Percentiles rank a stretch among this genome's conserved stretches.
Conservation (phyloP, 2,113 vertebrate species). For the Equus przewalskii region DNA sequence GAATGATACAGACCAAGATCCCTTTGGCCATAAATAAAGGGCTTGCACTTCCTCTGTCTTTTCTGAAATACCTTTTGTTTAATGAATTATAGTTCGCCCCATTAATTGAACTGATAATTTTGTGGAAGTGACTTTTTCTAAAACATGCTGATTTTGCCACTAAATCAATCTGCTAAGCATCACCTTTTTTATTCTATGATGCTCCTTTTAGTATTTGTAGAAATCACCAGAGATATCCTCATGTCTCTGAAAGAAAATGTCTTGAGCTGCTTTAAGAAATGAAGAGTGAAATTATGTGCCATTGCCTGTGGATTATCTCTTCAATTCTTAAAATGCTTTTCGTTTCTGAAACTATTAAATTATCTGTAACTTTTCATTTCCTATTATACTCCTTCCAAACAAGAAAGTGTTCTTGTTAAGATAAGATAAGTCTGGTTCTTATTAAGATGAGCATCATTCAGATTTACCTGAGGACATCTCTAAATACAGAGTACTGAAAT, state of each 20-base stretch:
- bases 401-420: neutral
- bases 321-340: conserved; percentile 48
- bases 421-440: neutral
- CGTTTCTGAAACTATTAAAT: conserved; percentile 3
- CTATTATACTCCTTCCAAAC: conserved; percentile 33
- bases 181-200: neutral
- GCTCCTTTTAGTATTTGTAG: neutral
- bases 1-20: neutral
- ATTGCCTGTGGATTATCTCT: conserved; percentile 3
- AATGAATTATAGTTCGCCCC: neutral
- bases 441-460: conserved; percentile 28
- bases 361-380: conserved; percentile 29
- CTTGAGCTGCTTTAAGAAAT: conserved; percentile 44
- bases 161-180: neutral
- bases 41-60: neutral
- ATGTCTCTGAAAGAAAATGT: neutral
- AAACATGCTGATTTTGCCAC: conserved; percentile 42
- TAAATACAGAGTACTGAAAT: neutral
- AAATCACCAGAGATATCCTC: neutral
- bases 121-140: conserved; percentile 31
- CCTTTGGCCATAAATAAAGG: neutral
- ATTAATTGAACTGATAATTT: conserved; percentile 31
- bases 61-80: neutral
- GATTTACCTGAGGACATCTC: neutral
- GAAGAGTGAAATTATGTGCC: conserved; percentile 14